Percentiles rank a stretch among this genome's conserved stretches.
phyloP scores from a whole-genome alignment of 2,797 vertebrate genomes.

The Decapterus maruadsi region DNA sequence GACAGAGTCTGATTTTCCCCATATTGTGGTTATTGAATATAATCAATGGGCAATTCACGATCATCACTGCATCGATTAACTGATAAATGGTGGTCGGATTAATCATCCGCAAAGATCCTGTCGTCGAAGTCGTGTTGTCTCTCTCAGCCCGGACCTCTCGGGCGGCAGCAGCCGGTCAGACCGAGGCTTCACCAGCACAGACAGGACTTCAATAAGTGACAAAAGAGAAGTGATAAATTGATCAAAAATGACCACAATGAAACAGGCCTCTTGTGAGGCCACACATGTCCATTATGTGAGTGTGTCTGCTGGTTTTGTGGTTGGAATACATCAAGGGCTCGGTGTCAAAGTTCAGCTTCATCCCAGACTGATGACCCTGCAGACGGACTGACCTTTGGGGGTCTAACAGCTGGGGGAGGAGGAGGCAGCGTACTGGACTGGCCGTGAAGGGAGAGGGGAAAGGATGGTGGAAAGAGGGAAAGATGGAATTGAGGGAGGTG shows the following conservation, averaged over 20 bases:
- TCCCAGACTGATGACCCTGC: conserved; percentile 87
- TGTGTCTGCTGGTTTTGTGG: conserved; percentile 79
- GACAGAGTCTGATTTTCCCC: neutral
- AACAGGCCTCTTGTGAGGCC: conserved; percentile 75
- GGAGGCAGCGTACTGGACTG: conserved; percentile 56
- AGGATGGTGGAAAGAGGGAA: conserved; percentile 23
- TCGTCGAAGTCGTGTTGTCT: conserved; percentile 44
- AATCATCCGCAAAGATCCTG: conserved; percentile 62
- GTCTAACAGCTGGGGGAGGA: conserved; percentile 77
- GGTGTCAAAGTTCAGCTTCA: conserved; percentile 85
- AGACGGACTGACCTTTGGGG: conserved; percentile 82
- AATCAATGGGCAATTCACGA: conserved; percentile 68
- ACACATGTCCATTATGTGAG: conserved; percentile 80
- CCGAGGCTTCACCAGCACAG: conserved; percentile 47
- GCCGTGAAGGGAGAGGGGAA: conserved; percentile 30
- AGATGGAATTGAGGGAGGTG: conserved; percentile 44
- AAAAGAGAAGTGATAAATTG: conserved; percentile 82
- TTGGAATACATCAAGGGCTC: conserved; percentile 85
- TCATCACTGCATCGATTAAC: conserved; percentile 78
- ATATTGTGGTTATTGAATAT: conserved; percentile 62
- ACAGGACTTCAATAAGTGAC: conserved; percentile 79
- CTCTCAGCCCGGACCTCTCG: conserved; percentile 28
- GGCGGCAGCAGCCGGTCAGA: conserved; percentile 38
- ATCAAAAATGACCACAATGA: conserved; percentile 84
- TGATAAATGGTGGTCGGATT: conserved; percentile 72